Conservation (phyloP, 2,797 vertebrate species). For the Ispidina picta region DNA sequence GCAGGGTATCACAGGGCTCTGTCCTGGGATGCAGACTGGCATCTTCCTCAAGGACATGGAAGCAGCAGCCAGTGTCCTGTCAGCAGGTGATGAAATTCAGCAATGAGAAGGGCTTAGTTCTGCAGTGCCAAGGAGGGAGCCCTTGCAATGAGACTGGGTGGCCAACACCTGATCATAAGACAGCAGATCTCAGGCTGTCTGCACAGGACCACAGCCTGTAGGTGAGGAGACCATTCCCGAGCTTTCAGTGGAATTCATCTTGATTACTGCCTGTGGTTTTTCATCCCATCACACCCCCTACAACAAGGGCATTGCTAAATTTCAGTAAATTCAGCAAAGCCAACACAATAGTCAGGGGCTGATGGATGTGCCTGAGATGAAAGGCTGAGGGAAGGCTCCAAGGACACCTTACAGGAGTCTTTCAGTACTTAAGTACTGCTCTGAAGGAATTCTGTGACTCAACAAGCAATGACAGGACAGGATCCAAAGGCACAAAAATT, state of each 20-base stretch:
- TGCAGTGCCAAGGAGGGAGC: not conserved
- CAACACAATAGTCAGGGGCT: rapidly evolving
- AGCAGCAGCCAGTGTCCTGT: not conserved
- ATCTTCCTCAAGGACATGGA: not conserved
- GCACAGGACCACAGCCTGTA: rapidly evolving
- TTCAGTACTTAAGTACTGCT: too few relatives aligned
- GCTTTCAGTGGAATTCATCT: not conserved
- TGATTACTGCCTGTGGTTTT: rapidly evolving
- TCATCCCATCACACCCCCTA: rapidly evolving
- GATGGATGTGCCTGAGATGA: rapidly evolving
- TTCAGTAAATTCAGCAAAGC: not conserved
- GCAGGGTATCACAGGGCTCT: not conserved
- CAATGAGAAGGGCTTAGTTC: not conserved
- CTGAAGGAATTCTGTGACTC: too few relatives aligned
- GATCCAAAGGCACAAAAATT: not conserved
- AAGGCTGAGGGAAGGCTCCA: not conserved
- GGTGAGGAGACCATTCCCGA: not conserved
- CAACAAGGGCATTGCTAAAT: not conserved
- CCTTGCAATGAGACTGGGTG: too few relatives aligned
- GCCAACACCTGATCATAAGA: rapidly evolving
- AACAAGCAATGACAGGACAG: too few relatives aligned
- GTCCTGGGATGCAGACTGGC: too few relatives aligned
- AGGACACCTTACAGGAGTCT: not conserved
- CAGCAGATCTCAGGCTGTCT: not conserved
- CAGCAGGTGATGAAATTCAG: not conserved